phyloP scores from a whole-genome alignment of 1,140 invertebrate genomes.

The Drosophila ananassae region DNA sequence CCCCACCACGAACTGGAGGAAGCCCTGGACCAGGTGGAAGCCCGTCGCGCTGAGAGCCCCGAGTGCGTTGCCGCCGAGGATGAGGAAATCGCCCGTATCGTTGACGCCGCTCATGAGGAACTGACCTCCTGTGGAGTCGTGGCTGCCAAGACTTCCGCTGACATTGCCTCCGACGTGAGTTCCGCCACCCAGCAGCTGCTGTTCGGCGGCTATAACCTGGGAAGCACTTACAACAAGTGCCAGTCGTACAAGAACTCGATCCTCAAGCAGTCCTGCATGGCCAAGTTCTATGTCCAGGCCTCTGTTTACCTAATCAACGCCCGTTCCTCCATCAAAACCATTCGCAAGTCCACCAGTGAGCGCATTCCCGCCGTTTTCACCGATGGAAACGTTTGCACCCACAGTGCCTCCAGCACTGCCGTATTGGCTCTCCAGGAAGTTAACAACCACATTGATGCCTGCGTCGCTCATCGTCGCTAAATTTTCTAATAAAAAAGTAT shows the following conservation, averaged over 20 bases:
- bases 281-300: conserved; percentile 53
- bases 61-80: conserved; percentile 70
- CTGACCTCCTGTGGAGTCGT: conserved; percentile 47
- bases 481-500: too few relatives aligned
- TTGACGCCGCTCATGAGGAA: conserved; percentile 63
- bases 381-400: conserved; percentile 68
- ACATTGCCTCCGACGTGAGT: conserved; percentile 58
- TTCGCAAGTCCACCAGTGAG: conserved; percentile 53
- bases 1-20: conserved; percentile 67
- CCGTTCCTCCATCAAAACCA: conserved; percentile 67
- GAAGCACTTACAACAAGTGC: conserved; percentile 58
- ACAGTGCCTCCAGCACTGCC: conserved; percentile 53
- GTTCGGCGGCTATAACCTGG: conserved; percentile 59
- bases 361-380: conserved; percentile 65
- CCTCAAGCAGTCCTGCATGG: conserved; percentile 48
- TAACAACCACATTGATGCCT: conserved; percentile 51
- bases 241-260: conserved; percentile 52
- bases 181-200: conserved; percentile 67
- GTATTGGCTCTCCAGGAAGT: conserved; percentile 51
- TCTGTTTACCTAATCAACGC: conserved; percentile 57
- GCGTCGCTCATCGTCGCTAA: conserved; percentile 42
- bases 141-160: conserved; percentile 61
- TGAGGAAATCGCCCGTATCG: conserved; percentile 36
- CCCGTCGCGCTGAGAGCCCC: conserved; percentile 50
- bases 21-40: conserved; percentile 58